These are phyloP conservation scores for Calliphora vomitoria DNA, from an alignment of 2,888 invertebrate genomes.

Conservation along the genomic window DNA sequence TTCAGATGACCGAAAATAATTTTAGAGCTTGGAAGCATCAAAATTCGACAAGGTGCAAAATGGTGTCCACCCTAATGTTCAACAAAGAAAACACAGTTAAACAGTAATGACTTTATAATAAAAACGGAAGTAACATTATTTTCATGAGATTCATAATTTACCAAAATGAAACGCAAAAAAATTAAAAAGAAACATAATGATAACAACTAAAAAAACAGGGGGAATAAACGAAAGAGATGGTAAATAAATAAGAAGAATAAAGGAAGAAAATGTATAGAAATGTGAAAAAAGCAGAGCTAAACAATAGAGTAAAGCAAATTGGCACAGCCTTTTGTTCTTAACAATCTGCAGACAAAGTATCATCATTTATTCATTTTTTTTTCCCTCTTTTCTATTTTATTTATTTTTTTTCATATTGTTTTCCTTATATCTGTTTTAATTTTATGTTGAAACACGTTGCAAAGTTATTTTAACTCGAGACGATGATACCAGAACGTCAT, in stretches of 20 bases:
- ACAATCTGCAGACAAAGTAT: slow-evolving; percentile 53
- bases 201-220: background rate
- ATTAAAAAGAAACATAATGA: background rate
- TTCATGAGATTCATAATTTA: slow-evolving; percentile 55
- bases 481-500: slow-evolving; percentile 46
- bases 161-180: slow-evolving; percentile 39
- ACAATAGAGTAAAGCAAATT: slow-evolving; percentile 64
- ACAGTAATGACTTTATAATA: slow-evolving; percentile 57
- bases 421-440: slow-evolving; percentile 14
- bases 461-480: slow-evolving; percentile 57
- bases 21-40: no score
- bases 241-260: slow-evolving; percentile 14
- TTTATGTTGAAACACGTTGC: slow-evolving; percentile 63
- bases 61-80: background rate
- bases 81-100: background rate
- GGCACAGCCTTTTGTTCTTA: slow-evolving; percentile 65
- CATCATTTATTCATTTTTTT: slow-evolving; percentile 68
- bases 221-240: background rate
- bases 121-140: slow-evolving; percentile 66
- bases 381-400: background rate
- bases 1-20: no score
- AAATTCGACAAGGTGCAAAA: no score
- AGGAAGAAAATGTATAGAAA: background rate
- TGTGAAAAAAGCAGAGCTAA: slow-evolving; percentile 24
- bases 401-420: background rate